A percentile compares a stretch with the other conserved stretches of the same genome.
phyloP scores from a whole-genome alignment of 2,888 invertebrate genomes.

The Volucella bombylans region DNA sequence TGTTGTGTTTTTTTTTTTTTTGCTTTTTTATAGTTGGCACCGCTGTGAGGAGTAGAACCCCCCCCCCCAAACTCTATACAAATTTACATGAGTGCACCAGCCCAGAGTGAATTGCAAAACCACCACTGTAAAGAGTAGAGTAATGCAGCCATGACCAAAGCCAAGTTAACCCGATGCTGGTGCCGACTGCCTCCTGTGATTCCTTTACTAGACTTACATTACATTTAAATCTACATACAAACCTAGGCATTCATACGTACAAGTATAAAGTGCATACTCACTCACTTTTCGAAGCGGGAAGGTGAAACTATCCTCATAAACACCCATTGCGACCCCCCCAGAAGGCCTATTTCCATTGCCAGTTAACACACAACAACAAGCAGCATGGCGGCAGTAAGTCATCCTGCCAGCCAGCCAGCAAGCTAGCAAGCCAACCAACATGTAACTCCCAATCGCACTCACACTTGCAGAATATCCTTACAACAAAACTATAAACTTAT shows the following conservation, averaged over 20 bases:
- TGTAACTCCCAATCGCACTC: constrained; percentile 64
- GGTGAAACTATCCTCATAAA: constrained; percentile 48
- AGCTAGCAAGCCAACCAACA: constrained; percentile 41
- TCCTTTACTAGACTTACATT: constrained; percentile 56
- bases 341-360: constrained; percentile 55
- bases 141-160: constrained; percentile 68
- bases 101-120: constrained; percentile 25
- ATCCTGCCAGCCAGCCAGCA: constrained; percentile 25
- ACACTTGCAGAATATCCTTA: constrained; percentile 47
- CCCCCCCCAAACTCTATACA: constrained; percentile 14
- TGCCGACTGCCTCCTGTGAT: constrained; percentile 41
- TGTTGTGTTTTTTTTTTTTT: background rate
- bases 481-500: constrained; percentile 68
- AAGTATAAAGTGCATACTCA: background rate
- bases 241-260: background rate
- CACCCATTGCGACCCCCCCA: constrained; percentile 47
- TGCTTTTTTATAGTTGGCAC: constrained; percentile 54
- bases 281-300: constrained; percentile 9
- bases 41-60: constrained; percentile 34
- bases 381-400: constrained; percentile 46
- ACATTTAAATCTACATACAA: constrained; percentile 1
- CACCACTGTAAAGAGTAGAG: constrained; percentile 36
- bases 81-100: constrained; percentile 54
- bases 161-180: constrained; percentile 68
- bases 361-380: constrained; percentile 40